Percentiles rank a stretch among this genome's conserved stretches.
phyloP scores from a whole-genome alignment of 2,113 vertebrate species.

The Halichoerus grypus region DNA sequence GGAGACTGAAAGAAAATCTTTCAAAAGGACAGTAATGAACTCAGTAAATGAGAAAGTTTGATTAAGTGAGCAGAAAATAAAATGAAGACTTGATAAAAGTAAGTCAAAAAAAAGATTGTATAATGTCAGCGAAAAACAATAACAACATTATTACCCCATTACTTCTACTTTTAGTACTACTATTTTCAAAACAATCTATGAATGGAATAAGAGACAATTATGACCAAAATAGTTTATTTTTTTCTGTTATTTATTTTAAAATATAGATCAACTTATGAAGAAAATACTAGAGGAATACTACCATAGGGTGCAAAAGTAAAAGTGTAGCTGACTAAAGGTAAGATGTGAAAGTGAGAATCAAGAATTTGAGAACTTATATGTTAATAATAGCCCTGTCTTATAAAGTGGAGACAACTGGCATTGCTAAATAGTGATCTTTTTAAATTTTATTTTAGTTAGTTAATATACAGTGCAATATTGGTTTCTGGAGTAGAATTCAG shows the following conservation, averaged over 20 bases:
- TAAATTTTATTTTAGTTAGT: too few species aligned
- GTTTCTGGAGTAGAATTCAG: too few species aligned
- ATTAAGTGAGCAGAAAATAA: background rate
- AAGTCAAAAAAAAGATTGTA: background rate
- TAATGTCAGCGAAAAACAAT: background rate
- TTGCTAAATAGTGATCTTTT: background rate
- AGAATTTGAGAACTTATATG: background rate
- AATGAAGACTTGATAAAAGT: background rate
- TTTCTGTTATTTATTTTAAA: background rate
- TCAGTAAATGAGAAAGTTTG: background rate
- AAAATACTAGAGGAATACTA: background rate
- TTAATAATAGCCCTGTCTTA: background rate
- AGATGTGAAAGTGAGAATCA: background rate
- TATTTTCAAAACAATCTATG: background rate
- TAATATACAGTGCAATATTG: too few species aligned
- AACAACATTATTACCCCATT: background rate
- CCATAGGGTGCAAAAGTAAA: background rate
- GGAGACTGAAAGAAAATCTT: background rate
- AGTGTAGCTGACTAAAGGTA: background rate
- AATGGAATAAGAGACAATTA: background rate
- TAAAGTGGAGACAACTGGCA: background rate
- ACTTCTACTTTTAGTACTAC: background rate
- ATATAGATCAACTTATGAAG: background rate
- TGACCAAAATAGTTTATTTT: background rate
- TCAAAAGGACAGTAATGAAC: background rate